Evolutionary conservation across 2,797 vertebrate genomes (phyloP).

Genomic region (Cuniculus paca): DNA sequence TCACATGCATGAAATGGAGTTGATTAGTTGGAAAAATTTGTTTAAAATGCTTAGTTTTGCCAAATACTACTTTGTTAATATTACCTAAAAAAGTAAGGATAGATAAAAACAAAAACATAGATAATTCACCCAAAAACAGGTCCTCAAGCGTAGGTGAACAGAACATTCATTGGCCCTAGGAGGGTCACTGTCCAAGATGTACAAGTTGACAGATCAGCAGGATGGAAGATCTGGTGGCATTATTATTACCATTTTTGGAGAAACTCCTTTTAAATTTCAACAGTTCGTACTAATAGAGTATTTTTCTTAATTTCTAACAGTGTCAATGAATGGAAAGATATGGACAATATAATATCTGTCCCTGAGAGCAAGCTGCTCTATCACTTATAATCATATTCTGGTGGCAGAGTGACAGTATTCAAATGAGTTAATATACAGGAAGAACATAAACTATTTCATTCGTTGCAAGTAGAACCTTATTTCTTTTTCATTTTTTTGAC

Average conservation of each 20-base stretch:
- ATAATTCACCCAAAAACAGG: neutral
- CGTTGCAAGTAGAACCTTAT: neutral
- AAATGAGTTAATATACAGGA: constrained; percentile 7
- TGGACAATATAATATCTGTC: neutral
- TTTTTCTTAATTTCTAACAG: constrained; percentile 50
- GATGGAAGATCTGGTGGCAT: neutral
- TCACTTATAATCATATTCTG: neutral
- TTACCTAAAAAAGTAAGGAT: constrained; percentile 49
- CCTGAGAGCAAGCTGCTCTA: neutral
- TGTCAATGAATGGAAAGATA: constrained; percentile 39
- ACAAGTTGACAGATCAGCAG: neutral
- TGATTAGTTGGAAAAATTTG: constrained; percentile 19
- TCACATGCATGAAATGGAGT: neutral
- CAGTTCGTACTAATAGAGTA: constrained; percentile 19
- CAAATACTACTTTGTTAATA: neutral
- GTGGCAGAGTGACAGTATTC: neutral
- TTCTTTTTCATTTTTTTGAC: neutral
- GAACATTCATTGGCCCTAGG: neutral
- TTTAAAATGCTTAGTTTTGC: constrained; percentile 28
- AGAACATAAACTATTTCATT: constrained; percentile 24
- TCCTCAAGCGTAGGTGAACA: neutral
- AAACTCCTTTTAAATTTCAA: constrained; percentile 63
- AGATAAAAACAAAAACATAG: constrained; percentile 2
- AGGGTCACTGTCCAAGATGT: neutral
- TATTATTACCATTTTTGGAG: constrained; percentile 31